Conservation (phyloP, 23 tunicate species). For the Halocynthia roretzi region DNA sequence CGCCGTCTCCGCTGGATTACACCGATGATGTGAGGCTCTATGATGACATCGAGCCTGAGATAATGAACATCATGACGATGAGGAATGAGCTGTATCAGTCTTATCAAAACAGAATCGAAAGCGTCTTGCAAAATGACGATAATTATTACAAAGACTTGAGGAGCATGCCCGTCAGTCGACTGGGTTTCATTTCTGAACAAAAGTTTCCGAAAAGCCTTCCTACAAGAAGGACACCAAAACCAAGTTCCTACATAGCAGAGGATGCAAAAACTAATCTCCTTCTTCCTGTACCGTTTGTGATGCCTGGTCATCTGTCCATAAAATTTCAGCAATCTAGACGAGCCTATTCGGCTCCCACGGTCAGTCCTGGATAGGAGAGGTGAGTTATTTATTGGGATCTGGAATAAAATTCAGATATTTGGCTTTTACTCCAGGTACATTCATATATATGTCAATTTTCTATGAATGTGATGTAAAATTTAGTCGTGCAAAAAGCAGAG, state of each 20-base stretch:
- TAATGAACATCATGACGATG: constrained; percentile 17
- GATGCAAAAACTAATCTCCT: constrained; percentile 15
- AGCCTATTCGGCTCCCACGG: constrained; percentile 3
- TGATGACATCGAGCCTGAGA: constrained; percentile 22
- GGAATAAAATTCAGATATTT: not conserved
- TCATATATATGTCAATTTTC: not conserved
- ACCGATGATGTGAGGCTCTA: not conserved
- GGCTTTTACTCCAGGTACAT: not conserved
- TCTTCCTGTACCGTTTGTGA: constrained; percentile 21
- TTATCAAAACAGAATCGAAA: constrained; percentile 20
- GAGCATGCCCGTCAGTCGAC: constrained; percentile 17
- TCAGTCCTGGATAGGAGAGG: not conserved
- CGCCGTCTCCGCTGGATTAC: constrained; percentile 23
- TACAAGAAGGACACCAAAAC: not conserved
- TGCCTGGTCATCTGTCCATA: not conserved
- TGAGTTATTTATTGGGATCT: not conserved
- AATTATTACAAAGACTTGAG: not conserved
- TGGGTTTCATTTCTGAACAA: constrained; percentile 1
- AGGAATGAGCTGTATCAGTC: constrained; percentile 14
- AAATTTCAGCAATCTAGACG: not conserved
- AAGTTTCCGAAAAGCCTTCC: not conserved
- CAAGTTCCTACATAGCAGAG: constrained; percentile 9
- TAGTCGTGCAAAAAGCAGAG: too few species aligned
- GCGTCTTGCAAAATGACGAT: constrained; percentile 2
- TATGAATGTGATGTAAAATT: too few species aligned